phyloP scores from a whole-genome alignment of 2,113 vertebrate species.

The Poeciliopsis prolifica region DNA sequence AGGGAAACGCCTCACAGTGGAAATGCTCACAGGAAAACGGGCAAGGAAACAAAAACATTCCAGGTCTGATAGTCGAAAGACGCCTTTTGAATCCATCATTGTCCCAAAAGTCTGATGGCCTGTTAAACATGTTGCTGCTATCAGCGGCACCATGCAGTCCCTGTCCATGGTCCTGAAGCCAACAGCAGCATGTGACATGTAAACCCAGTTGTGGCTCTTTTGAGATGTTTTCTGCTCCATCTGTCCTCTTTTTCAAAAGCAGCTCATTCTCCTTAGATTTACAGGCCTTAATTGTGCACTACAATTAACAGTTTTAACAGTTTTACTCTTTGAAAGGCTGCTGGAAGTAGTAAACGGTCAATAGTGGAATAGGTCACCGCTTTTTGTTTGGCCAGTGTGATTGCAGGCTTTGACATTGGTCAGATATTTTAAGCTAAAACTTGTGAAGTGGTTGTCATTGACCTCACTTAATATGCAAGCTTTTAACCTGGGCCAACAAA shows the following conservation, averaged over 20 bases:
- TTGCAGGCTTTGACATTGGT: not conserved
- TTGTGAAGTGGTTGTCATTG: not conserved
- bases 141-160: no score
- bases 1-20: no score
- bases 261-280: not conserved
- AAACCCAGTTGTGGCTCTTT: not conserved
- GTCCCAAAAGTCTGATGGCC: no score
- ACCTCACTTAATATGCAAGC: not conserved
- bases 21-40: no score
- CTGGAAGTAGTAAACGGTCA: not conserved
- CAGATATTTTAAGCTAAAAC: not conserved
- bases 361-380: no score
- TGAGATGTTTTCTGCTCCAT: no score
- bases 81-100: no score
- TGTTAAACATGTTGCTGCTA: no score
- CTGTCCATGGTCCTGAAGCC: not conserved
- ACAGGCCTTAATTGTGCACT: not conserved
- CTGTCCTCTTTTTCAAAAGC: not conserved
- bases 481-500: not conserved
- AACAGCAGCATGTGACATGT: not conserved
- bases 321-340: not conserved
- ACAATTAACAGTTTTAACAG: not conserved
- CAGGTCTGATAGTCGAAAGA: no score
- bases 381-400: not conserved
- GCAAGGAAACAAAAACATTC: no score